phyloP scores from a whole-genome alignment of 2,888 invertebrate species.

The Tipula unca region DNA sequence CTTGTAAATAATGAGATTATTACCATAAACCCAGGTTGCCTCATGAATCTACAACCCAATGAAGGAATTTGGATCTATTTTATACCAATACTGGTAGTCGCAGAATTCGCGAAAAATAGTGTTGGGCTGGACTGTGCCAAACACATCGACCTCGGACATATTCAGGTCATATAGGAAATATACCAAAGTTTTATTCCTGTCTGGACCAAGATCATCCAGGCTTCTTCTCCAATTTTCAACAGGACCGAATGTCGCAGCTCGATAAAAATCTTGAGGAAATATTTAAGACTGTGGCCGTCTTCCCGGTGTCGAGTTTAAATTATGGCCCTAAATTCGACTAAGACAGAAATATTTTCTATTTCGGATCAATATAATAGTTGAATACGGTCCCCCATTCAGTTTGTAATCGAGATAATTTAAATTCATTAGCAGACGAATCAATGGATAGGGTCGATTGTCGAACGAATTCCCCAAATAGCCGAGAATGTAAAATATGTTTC shows the following conservation, averaged over 20 bases:
- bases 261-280: constrained; percentile 80
- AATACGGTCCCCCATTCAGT: constrained; percentile 70
- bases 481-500: constrained; percentile 90
- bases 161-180: constrained; percentile 96
- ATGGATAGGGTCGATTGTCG: constrained; percentile 78
- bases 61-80: constrained; percentile 60
- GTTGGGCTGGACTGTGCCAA: constrained; percentile 92
- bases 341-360: constrained; percentile 73
- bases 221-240: constrained; percentile 90
- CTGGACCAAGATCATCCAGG: constrained; percentile 87
- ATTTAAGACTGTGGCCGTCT: constrained; percentile 79
- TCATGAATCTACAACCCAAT: constrained; percentile 88
- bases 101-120: constrained; percentile 87
- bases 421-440: constrained; percentile 88
- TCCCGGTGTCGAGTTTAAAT: constrained; percentile 82
- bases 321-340: constrained; percentile 75
- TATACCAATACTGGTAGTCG: constrained; percentile 95
- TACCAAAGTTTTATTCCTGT: constrained; percentile 81
- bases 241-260: constrained; percentile 73
- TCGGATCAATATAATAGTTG: constrained; percentile 79
- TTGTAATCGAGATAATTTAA: constrained; percentile 85
- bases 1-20: constrained; percentile 75
- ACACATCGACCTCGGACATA: constrained; percentile 93
- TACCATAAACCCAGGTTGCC: constrained; percentile 80
- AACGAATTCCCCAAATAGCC: constrained; percentile 89